These are phyloP conservation scores for Myopa tessellatipennis DNA, from an alignment of 2,888 invertebrate genomes.

Conservation along the genomic window DNA sequence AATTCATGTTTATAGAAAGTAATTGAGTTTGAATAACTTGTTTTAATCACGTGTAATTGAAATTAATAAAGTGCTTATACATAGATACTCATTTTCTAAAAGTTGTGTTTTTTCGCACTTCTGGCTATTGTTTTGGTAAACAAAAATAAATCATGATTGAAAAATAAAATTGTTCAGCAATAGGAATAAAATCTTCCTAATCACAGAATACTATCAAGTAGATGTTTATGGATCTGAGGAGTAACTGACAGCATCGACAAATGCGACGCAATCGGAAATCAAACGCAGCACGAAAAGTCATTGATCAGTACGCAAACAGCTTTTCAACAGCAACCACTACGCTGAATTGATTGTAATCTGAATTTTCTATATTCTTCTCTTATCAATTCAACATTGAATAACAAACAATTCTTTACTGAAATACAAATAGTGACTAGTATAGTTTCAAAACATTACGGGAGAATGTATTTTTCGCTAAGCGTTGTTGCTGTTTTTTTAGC, in stretches of 20 bases:
- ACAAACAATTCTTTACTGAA: neutral
- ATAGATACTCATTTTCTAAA: neutral
- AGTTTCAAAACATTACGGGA: neutral
- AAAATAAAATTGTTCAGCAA: neutral
- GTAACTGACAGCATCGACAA: neutral
- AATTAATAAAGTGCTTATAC: too few relatives aligned
- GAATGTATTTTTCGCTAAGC: slow-evolving; percentile 11
- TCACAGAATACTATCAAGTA: slow-evolving; percentile 10
- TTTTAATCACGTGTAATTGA: neutral
- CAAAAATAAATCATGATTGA: neutral
- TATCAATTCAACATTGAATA: slow-evolving; percentile 10
- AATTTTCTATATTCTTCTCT: slow-evolving; percentile 12
- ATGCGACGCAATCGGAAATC: slow-evolving; percentile 2
- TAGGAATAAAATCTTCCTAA: neutral
- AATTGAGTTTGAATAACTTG: neutral
- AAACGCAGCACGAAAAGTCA: neutral
- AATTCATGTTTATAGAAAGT: slow-evolving; percentile 27
- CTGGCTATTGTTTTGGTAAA: neutral
- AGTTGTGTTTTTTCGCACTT: neutral
- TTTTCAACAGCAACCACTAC: slow-evolving; percentile 14
- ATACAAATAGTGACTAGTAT: neutral
- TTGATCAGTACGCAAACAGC: slow-evolving; percentile 23
- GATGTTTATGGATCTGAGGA: slow-evolving; percentile 3
- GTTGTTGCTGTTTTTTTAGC: neutral
- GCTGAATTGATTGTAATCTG: neutral